Evolutionary conservation across 2,888 invertebrate genomes (phyloP), one percentile per base, ranked within the genome.

Genomic region (Cataglyphis cursor): DNA sequence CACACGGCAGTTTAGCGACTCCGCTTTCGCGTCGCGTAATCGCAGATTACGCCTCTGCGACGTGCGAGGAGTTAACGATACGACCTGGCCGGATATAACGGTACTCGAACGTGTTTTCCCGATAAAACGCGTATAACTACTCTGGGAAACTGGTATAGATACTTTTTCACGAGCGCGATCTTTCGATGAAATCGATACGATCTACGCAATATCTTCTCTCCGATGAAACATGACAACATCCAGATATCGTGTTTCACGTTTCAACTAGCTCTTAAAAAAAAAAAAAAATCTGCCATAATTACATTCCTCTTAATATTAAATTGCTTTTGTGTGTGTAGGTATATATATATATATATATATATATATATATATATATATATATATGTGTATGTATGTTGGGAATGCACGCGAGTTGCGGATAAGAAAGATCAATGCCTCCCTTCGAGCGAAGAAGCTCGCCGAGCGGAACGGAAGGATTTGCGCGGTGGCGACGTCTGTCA

Each of bases 81-180:
- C 62, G 59, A 74, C 66, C 57, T 6, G 24, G 68, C 78, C 78
- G 76, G 76, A 76, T 76, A 21, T 78, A 78, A 78, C 78, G 78
- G 70, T 78, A 21, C 57, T 5, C 44, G 59, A 44, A 59, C 70
- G 57, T 78, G 70, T 70, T 70, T 57, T 70, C 78, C 78, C 57
- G 76, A 76, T 54, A 38, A 66, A 54, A 78, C 18, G 76, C 51
- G 38, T 24, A n/a, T 28, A 15, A 62, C 18, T 21, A 21, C 31
- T n/a, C 3, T 5, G 31, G 62, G 24, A 65, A 75, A 76, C 76
- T 76, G 76, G 54, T 38, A 68, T 54, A 78, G 76, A 68, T 35
- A 41, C 24, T 24, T 38, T 35, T 64, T 4, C 28, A 38, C 38
- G 51, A 75, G 64, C 64, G 21, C 31, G 66, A 44, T 31, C 28